Percentiles rank a stretch among this genome's conserved stretches.
Evolutionary conservation across 2,113 vertebrate species (phyloP).

Genomic region (Phainopepla nitens): DNA sequence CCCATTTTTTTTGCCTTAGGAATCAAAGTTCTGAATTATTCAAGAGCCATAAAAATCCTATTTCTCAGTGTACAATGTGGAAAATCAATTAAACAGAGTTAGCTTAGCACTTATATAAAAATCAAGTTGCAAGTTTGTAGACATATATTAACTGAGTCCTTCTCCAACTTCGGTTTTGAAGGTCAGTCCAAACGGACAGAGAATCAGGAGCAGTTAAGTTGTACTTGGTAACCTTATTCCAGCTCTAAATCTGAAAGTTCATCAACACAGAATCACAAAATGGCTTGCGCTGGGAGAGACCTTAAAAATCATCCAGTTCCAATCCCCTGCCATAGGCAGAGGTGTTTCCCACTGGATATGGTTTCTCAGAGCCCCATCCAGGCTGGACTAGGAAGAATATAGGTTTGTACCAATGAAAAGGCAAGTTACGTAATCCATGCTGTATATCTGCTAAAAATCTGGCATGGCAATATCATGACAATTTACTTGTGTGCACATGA

Average conservation of each 20-base stretch:
- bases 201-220: not conserved
- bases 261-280: not conserved
- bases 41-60: constrained; percentile 60
- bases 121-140: constrained; percentile 53
- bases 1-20: constrained; percentile 64
- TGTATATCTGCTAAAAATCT: not conserved
- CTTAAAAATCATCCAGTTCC: not conserved
- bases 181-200: not conserved
- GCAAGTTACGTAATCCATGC: not conserved
- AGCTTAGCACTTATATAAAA: constrained; percentile 61
- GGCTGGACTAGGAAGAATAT: no score
- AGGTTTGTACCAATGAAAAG: not conserved
- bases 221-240: not conserved
- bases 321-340: not conserved
- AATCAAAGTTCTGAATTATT: constrained; percentile 74
- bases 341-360: not conserved
- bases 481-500: not conserved
- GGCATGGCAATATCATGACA: not conserved
- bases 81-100: constrained; percentile 70
- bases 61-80: constrained; percentile 60
- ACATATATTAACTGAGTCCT: constrained; percentile 43
- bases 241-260: not conserved
- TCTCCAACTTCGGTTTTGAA: constrained; percentile 26
- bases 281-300: not conserved
- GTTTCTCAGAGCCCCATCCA: not conserved